Evolutionary conservation across 2,888 invertebrate genomes (phyloP).

Genomic region (Helicoverpa assulta): DNA sequence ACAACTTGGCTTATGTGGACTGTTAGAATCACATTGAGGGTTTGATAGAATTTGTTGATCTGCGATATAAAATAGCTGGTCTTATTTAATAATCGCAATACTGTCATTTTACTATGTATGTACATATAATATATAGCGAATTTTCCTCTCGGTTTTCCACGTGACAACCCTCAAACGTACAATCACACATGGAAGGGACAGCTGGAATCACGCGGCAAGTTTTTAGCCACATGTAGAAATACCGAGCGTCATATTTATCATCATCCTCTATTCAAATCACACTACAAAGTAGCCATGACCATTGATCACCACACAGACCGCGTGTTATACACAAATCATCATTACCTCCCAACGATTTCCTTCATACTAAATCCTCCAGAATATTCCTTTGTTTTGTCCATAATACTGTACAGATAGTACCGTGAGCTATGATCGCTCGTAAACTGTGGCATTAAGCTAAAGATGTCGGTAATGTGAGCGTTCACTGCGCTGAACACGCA

Average conservation of each 20-base stretch:
- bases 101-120: too few relatives aligned
- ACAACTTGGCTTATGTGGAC: conserved; percentile 7
- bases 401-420: conserved; percentile 35
- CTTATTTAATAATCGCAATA: too few relatives aligned
- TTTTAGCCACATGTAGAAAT: too few relatives aligned
- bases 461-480: conserved; percentile 42
- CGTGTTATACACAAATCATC: conserved; percentile 2
- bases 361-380: conserved; percentile 1
- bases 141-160: too few relatives aligned
- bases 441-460: conserved; percentile 44
- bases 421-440: conserved; percentile 27
- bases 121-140: too few relatives aligned
- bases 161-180: too few relatives aligned
- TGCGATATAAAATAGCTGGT: too few relatives aligned
- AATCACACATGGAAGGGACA: too few relatives aligned
- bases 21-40: neutral
- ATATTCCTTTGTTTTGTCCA: conserved; percentile 40
- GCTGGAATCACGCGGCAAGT: too few relatives aligned
- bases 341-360: conserved; percentile 20
- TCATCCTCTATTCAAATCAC: neutral
- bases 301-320: conserved; percentile 16
- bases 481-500: conserved; percentile 37
- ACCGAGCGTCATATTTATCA: too few relatives aligned
- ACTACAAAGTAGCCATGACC: conserved; percentile 21
- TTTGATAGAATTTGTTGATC: neutral